Evolutionary conservation across 2,797 vertebrate genomes (phyloP).

Genomic region (Macropus fuliginosus): DNA sequence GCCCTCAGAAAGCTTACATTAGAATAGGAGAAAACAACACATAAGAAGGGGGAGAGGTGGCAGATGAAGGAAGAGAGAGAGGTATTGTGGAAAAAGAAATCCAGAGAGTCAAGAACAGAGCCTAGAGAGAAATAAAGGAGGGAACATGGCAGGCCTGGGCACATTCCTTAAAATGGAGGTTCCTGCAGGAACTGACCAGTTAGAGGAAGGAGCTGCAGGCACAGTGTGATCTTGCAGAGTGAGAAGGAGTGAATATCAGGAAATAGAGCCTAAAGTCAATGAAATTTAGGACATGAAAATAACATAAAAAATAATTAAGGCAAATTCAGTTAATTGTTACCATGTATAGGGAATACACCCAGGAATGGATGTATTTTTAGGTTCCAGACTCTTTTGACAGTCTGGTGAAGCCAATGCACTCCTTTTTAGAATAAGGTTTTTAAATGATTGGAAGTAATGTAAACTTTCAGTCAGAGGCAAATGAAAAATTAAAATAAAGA

Average conservation of each 20-base stretch:
- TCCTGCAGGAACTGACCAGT: neutral
- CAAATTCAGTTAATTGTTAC: neutral
- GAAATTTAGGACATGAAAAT: neutral
- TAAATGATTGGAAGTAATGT: neutral
- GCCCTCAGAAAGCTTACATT: neutral
- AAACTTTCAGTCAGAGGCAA: neutral
- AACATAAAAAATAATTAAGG: neutral
- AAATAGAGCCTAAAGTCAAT: neutral
- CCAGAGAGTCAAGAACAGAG: neutral
- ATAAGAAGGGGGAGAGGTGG: neutral
- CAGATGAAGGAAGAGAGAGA: neutral
- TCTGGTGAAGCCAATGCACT: neutral
- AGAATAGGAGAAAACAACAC: neutral
- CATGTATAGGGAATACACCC: neutral
- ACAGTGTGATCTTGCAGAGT: neutral
- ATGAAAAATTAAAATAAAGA: neutral
- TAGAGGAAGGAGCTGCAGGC: neutral
- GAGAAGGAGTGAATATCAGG: neutral
- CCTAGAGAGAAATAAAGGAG: neutral
- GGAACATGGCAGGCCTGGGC: neutral
- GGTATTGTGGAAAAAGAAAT: neutral
- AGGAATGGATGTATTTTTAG: neutral
- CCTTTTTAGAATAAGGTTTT: neutral
- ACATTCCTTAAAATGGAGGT: neutral
- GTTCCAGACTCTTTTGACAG: neutral